A percentile compares a stretch with the other conserved stretches of the same genome.
These are phyloP conservation scores for Cladorhizidae sp. DNA, from an alignment of 37 sponge, comb jelly and placozoan genomes.

Conservation along the genomic window DNA sequence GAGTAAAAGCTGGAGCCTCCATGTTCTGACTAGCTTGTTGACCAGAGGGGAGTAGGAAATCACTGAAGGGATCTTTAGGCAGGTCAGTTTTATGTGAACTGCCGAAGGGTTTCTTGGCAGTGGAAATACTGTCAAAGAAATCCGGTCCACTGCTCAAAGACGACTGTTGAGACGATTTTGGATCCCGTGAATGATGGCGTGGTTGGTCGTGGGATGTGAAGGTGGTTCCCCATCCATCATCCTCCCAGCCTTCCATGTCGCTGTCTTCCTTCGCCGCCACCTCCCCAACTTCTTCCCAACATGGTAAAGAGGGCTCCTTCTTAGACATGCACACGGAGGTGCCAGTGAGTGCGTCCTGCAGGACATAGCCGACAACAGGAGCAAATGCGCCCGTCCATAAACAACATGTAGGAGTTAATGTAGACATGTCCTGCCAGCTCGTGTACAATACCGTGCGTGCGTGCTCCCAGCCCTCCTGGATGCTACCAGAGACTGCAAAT, in stretches of 20 bases:
- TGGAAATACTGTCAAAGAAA: slow-evolving; percentile 44
- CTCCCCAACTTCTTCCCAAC: not conserved
- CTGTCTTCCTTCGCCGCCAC: slow-evolving; percentile 18
- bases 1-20: slow-evolving; percentile 34
- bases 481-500: too few species aligned
- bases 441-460: too few species aligned
- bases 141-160: slow-evolving; percentile 46
- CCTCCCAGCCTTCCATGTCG: slow-evolving; percentile 70
- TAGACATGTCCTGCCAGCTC: too few species aligned
- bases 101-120: not conserved
- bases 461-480: too few species aligned
- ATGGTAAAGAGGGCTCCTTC: too few species aligned
- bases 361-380: too few species aligned
- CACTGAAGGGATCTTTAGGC: slow-evolving; percentile 3
- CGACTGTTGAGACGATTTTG: not conserved
- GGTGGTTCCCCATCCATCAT: slow-evolving; percentile 46
- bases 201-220: not conserved
- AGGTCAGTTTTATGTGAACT: not conserved
- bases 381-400: too few species aligned
- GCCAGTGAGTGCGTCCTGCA: too few species aligned
- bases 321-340: too few species aligned
- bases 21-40: not conserved
- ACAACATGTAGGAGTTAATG: too few species aligned
- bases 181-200: not conserved
- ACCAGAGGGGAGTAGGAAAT: too few species aligned